Evolutionary conservation across 2,888 invertebrate genomes (phyloP).

Genomic region (Chrysolina oricalcia): DNA sequence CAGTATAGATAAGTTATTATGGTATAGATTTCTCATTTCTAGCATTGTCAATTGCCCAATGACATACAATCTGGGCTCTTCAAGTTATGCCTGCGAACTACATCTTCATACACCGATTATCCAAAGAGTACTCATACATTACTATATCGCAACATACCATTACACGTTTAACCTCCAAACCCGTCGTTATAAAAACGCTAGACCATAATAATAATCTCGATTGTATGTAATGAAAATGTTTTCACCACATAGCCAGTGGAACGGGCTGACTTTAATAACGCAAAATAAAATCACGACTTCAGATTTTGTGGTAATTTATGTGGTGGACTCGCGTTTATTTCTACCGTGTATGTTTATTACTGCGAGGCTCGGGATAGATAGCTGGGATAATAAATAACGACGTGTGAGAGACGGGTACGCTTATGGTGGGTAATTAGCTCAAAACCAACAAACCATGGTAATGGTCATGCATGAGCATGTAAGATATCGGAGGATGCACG

Average conservation of each 20-base stretch:
- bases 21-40: background rate
- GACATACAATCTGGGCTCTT: background rate
- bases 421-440: conserved; percentile 57
- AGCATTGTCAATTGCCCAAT: background rate
- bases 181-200: conserved; percentile 26
- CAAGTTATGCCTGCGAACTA: background rate
- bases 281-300: conserved; percentile 53
- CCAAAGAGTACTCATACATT: conserved; percentile 21
- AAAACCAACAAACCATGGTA: conserved; percentile 58
- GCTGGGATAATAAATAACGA: conserved; percentile 57
- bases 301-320: conserved; percentile 49
- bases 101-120: conserved; percentile 21
- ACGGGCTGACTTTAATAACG: conserved; percentile 49
- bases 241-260: conserved; percentile 43
- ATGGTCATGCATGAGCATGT: conserved; percentile 48
- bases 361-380: conserved; percentile 48
- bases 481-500: conserved; percentile 15
- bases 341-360: conserved; percentile 49
- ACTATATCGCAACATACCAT: conserved; percentile 36
- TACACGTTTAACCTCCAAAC: conserved; percentile 42
- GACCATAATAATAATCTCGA: conserved; percentile 40
- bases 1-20: background rate
- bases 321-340: conserved; percentile 42
- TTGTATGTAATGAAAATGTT: conserved; percentile 51
- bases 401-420: conserved; percentile 57